Conservation (phyloP, 1,140 invertebrate species). For the Anoplophora glabripennis region DNA sequence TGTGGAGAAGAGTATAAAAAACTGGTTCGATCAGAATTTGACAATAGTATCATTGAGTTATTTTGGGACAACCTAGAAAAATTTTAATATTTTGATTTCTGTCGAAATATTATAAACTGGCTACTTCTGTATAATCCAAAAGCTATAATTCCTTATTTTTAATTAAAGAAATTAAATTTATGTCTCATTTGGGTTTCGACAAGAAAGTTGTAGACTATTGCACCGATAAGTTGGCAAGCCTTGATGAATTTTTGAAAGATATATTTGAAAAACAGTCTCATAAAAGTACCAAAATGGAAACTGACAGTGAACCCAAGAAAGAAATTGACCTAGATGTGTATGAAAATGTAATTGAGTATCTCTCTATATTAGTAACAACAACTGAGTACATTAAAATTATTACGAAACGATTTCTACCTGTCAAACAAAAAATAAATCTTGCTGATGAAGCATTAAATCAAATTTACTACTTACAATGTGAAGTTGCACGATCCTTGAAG, state of each 20-base stretch:
- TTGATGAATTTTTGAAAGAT: too few relatives aligned
- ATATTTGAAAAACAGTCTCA: too few relatives aligned
- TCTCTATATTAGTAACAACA: constrained; percentile 9
- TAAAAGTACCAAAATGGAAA: too few relatives aligned
- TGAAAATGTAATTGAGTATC: too few relatives aligned
- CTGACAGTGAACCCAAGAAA: too few relatives aligned
- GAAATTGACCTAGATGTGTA: too few relatives aligned
- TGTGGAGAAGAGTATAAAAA: too few relatives aligned
- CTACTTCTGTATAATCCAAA: constrained; percentile 12
- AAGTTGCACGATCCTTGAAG: constrained; percentile 5
- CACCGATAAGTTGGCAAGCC: too few relatives aligned
- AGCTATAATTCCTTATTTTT: constrained; percentile 1
- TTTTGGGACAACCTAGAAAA: constrained; percentile 1
- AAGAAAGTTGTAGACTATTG: constrained; percentile 1
- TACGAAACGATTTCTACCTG: constrained; percentile 5
- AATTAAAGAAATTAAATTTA: constrained; percentile 8
- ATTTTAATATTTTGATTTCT: not conserved
- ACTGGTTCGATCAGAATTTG: not conserved
- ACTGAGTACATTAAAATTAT: constrained; percentile 9
- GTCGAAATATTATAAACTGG: not conserved
- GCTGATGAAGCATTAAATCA: constrained; percentile 7
- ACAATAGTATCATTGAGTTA: constrained; percentile 1
- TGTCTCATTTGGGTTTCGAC: constrained; percentile 17
- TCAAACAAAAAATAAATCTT: constrained; percentile 14
- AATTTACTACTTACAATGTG: constrained; percentile 18